phyloP scores from a whole-genome alignment of 2,888 invertebrate species.

The Heteromurus nitidus region DNA sequence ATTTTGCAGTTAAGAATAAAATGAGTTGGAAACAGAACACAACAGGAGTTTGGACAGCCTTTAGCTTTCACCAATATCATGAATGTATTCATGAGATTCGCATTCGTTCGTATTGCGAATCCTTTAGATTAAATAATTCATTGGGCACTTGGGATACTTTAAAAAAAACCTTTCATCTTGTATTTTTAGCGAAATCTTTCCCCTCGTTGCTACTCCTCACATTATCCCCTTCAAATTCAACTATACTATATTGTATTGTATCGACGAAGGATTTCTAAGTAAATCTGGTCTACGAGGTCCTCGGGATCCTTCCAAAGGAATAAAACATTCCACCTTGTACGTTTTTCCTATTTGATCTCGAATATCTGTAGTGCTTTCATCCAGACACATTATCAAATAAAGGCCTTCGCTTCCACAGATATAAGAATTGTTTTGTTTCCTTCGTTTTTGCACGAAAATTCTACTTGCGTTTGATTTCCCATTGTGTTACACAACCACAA shows the following conservation, averaged over 20 bases:
- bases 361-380: no score
- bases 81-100: conserved; percentile 4
- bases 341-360: no score
- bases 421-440: no score
- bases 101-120: background rate
- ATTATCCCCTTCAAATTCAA: background rate
- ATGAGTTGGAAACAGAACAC: background rate
- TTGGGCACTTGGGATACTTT: background rate
- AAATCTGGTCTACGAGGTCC: no score
- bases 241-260: background rate
- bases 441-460: no score
- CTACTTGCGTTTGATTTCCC: no score
- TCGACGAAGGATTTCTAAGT: background rate
- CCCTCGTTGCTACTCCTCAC: background rate
- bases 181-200: background rate
- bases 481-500: no score
- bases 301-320: no score
- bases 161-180: background rate
- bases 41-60: background rate
- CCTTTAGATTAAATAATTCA: background rate
- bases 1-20: background rate
- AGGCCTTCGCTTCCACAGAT: no score
- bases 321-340: no score
- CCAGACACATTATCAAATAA: no score
- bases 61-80: background rate